phyloP scores from a whole-genome alignment of 2,888 invertebrate species.

The Hymenopus coronatus region DNA sequence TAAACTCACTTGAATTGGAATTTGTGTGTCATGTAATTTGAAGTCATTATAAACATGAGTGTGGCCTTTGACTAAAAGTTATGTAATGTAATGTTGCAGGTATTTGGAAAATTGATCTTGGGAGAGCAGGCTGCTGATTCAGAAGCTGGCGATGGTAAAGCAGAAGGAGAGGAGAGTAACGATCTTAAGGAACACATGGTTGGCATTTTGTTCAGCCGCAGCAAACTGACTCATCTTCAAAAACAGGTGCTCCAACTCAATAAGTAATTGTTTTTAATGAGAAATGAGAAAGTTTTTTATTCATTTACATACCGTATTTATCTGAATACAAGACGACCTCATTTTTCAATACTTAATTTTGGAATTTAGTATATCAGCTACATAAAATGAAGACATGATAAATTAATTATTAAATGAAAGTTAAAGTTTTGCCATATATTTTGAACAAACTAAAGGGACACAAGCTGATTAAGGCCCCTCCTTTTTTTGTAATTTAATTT shows the following conservation, averaged over 20 bases:
- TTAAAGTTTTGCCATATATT: too few species aligned
- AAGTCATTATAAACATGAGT: background rate
- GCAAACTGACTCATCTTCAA: constrained; percentile 88
- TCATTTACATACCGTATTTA: too few species aligned
- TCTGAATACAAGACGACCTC: too few species aligned
- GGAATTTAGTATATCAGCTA: too few species aligned
- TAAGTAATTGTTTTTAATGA: background rate
- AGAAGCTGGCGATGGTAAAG: constrained; percentile 43
- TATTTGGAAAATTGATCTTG: constrained; percentile 85
- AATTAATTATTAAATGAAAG: too few species aligned
- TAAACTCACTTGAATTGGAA: background rate
- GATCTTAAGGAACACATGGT: constrained; percentile 94
- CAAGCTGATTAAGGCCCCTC: too few species aligned
- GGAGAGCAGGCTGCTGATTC: constrained; percentile 55
- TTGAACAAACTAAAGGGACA: too few species aligned
- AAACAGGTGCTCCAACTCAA: constrained; percentile 64
- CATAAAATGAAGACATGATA: too few species aligned
- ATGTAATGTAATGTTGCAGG: constrained; percentile 50
- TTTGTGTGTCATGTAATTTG: background rate
- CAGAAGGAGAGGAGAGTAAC: constrained; percentile 51
- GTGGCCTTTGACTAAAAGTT: background rate
- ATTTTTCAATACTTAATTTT: too few species aligned
- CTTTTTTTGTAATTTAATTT: too few species aligned
- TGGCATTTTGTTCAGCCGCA: constrained; percentile 90
- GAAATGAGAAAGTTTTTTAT: too few species aligned